Conservation (phyloP, 2,888 invertebrate species). For the Latrodectus elegans region DNA sequence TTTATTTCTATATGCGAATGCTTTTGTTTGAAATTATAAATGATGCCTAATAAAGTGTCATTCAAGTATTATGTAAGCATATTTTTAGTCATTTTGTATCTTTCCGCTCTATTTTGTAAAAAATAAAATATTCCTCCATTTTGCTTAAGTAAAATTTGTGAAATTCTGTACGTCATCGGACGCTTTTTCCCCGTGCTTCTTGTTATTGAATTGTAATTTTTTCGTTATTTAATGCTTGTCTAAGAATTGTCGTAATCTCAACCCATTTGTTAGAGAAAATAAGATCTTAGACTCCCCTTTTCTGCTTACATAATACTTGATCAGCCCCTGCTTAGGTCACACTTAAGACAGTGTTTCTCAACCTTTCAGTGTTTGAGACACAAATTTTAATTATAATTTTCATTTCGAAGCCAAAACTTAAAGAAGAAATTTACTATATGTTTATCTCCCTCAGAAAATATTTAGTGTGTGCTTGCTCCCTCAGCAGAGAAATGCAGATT, state of each 20-base stretch:
- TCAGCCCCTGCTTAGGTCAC: background rate
- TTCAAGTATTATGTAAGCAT: background rate
- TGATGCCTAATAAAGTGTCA: background rate
- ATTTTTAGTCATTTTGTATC: conserved; percentile 14
- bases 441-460: no score
- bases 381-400: background rate
- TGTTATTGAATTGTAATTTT: background rate
- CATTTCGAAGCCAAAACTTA: background rate
- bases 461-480: no score
- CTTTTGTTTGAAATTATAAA: conserved; percentile 2
- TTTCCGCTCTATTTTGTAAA: background rate
- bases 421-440: background rate
- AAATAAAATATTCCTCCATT: background rate
- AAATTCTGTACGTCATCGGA: background rate
- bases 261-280: conserved; percentile 3
- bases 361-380: background rate
- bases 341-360: background rate
- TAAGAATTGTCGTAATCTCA: conserved; percentile 2
- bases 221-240: background rate
- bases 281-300: background rate
- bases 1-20: background rate
- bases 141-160: background rate
- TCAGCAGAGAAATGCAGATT: no score
- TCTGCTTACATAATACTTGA: conserved; percentile 1
- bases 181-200: background rate